These are phyloP conservation scores for Troides helena DNA, from an alignment of 2,888 invertebrate species.

Conservation along the genomic window DNA sequence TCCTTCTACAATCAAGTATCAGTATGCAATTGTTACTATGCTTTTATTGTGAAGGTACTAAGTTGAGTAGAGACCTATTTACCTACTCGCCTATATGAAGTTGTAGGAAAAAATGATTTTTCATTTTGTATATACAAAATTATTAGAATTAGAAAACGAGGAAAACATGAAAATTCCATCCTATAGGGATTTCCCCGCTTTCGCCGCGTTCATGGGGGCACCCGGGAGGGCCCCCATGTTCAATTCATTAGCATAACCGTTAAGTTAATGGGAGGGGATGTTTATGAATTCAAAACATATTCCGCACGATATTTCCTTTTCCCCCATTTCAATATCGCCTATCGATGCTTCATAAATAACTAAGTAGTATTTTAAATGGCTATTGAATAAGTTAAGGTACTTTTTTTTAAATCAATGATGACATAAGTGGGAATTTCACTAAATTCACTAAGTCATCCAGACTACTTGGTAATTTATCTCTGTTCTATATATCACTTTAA, in stretches of 20 bases:
- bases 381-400: background rate
- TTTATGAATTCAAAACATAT: slow-evolving; percentile 48
- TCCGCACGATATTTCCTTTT: slow-evolving; percentile 18
- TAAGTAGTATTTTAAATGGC: background rate
- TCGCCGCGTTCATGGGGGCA: slow-evolving; percentile 31
- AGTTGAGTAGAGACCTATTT: too few relatives aligned
- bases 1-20: too few relatives aligned
- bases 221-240: slow-evolving; percentile 52
- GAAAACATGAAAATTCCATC: slow-evolving; percentile 20
- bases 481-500: too few relatives aligned
- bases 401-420: too few relatives aligned
- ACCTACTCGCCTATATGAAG: too few relatives aligned
- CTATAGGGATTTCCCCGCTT: slow-evolving; percentile 25
- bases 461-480: too few relatives aligned
- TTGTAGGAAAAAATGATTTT: too few relatives aligned
- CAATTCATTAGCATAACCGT: slow-evolving; percentile 52
- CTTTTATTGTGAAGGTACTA: too few relatives aligned
- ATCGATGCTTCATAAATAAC: slow-evolving; percentile 7
- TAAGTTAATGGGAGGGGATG: slow-evolving; percentile 44
- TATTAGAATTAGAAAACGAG: slow-evolving; percentile 7
- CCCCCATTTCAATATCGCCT: slow-evolving; percentile 16
- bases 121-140: background rate
- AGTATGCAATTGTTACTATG: too few relatives aligned
- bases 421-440: too few relatives aligned
- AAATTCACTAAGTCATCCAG: too few relatives aligned